phyloP scores from a whole-genome alignment of 2,888 invertebrate genomes.

The Xanthorhoe designata region DNA sequence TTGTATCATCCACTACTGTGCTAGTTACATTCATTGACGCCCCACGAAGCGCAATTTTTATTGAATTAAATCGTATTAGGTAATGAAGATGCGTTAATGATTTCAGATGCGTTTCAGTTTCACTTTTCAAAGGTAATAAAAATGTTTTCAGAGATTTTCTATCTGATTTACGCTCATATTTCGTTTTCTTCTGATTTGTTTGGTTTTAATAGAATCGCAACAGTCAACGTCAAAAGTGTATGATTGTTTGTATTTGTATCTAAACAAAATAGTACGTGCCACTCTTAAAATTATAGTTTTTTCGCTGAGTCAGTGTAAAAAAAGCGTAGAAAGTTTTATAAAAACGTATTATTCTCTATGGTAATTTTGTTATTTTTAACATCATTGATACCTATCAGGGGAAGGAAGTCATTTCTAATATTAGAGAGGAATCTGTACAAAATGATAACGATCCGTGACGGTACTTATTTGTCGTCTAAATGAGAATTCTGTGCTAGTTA shows the following conservation, averaged over 20 bases:
- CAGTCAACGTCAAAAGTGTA: background rate
- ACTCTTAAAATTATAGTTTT: background rate
- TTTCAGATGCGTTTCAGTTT: background rate
- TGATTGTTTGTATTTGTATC: background rate
- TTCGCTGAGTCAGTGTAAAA: background rate
- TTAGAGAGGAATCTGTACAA: background rate
- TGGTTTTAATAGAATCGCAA: background rate
- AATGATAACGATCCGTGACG: slow-evolving; percentile 5
- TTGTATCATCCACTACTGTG: too few species aligned
- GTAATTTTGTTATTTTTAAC: too few species aligned
- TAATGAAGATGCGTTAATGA: background rate
- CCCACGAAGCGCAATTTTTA: too few species aligned
- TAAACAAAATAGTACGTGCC: background rate
- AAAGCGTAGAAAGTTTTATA: too few species aligned
- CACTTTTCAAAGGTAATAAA: background rate
- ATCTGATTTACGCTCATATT: background rate
- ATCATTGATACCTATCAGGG: too few species aligned
- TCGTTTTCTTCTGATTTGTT: background rate
- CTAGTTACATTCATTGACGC: too few species aligned
- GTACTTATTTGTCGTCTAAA: slow-evolving; percentile 20
- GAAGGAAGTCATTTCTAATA: too few species aligned
- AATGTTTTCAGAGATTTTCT: background rate
- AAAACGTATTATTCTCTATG: too few species aligned
- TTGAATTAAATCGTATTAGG: background rate
- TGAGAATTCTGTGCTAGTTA: slow-evolving; percentile 19